These are phyloP conservation scores for Phocoena sinus DNA, from an alignment of 2,113 vertebrate genomes.

Conservation along the genomic window DNA sequence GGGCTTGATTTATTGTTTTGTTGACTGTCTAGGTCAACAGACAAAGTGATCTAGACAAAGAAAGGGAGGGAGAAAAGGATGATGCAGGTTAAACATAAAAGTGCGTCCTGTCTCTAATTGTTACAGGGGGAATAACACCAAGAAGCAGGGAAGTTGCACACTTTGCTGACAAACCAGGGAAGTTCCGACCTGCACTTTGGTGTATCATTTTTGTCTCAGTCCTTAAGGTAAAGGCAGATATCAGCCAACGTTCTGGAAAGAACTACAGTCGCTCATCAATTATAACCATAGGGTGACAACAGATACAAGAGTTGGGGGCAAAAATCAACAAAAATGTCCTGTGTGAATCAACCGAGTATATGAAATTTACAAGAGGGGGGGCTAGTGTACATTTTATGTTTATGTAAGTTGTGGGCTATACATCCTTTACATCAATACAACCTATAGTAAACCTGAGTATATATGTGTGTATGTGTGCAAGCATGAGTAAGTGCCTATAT, in stretches of 20 bases:
- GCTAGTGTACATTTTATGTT: not conserved
- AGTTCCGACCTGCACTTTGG: not conserved
- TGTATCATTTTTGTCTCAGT: not conserved
- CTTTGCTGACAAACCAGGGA: accelerated
- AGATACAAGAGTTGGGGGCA: not conserved
- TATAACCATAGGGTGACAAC: not conserved
- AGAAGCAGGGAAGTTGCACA: not conserved
- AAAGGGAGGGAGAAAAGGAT: not conserved
- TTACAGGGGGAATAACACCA: accelerated
- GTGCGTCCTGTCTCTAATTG: not conserved
- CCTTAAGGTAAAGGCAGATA: not conserved
- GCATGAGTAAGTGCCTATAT: not conserved
- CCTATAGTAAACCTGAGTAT: not conserved
- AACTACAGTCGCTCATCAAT: accelerated
- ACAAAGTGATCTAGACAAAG: not conserved
- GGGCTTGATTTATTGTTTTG: not conserved
- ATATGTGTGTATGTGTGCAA: not conserved
- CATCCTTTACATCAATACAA: not conserved
- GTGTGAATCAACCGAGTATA: not conserved
- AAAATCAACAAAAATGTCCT: not conserved
- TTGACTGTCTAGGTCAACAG: not conserved
- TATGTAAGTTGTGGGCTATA: not conserved
- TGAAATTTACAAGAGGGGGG: not conserved
- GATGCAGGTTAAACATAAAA: accelerated
- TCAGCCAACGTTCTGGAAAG: not conserved